These are phyloP conservation scores for Pseudochromis fuscus DNA, from an alignment of 2,797 vertebrate genomes.

Conservation along the genomic window DNA sequence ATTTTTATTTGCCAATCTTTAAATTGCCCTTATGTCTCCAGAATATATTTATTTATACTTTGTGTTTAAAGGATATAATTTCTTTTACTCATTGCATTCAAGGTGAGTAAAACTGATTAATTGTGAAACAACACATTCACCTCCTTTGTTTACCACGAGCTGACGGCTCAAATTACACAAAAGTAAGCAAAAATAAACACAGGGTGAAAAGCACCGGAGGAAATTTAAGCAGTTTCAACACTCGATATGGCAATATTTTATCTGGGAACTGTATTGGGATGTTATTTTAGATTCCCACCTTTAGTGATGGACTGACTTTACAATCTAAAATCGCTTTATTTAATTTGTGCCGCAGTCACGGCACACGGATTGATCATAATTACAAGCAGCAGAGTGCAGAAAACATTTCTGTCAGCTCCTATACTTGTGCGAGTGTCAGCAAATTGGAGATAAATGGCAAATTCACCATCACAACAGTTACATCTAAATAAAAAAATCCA, in stretches of 20 bases:
- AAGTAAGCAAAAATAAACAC: conserved; percentile 11
- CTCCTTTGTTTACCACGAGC: conserved; percentile 1
- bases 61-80: not conserved
- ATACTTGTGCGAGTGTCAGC: not conserved
- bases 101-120: not conserved
- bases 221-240: no score
- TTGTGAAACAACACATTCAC: conserved; percentile 3
- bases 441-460: not conserved
- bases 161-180: conserved; percentile 9
- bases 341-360: conserved; percentile 11
- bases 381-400: conserved; percentile 2
- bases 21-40: no score
- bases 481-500: conserved; percentile 5
- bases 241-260: not conserved
- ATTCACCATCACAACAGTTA: not conserved
- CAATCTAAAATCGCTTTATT: not conserved
- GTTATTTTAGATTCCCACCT: not conserved
- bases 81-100: not conserved
- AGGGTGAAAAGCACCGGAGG: not conserved
- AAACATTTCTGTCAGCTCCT: not conserved
- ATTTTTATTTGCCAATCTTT: not conserved
- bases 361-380: conserved; percentile 8
- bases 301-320: not conserved
- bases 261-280: no score
- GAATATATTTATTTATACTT: not conserved